Percentiles rank a stretch among this genome's conserved stretches.
These are phyloP conservation scores for Dryobates pubescens DNA, from an alignment of 2,797 vertebrate genomes.

Conservation along the genomic window DNA sequence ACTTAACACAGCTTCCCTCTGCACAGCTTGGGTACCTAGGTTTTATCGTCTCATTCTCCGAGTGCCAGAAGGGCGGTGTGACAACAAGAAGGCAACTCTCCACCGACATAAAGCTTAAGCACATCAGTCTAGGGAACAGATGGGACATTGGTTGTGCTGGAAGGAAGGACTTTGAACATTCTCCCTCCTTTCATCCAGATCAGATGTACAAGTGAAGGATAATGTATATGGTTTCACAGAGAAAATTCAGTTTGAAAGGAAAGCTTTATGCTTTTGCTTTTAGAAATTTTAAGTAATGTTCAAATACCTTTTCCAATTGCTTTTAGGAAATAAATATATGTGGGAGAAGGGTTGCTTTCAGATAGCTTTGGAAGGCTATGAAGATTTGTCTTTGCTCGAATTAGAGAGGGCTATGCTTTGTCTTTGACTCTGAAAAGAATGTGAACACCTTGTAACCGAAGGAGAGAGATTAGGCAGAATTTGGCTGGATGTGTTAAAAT, in stretches of 20 bases:
- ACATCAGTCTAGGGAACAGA: neutral
- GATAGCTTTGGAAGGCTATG: too few species aligned
- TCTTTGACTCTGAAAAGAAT: too few species aligned
- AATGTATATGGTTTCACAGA: neutral
- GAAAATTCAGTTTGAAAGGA: neutral
- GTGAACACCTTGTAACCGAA: too few species aligned
- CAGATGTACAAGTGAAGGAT: neutral
- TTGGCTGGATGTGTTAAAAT: too few species aligned
- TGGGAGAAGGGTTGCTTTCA: too few species aligned
- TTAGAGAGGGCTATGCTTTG: too few species aligned
- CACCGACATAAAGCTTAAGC: slow-evolving; percentile 16
- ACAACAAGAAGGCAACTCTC: slow-evolving; percentile 7
- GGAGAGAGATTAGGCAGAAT: too few species aligned
- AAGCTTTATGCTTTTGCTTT: neutral
- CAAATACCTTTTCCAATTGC: neutral
- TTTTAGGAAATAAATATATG: neutral
- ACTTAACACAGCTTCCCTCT: neutral
- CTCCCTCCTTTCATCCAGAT: neutral
- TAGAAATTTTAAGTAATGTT: slow-evolving; percentile 1
- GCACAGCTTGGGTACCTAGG: neutral
- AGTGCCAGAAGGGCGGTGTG: neutral
- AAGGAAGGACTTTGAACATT: neutral
- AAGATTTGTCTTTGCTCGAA: too few species aligned
- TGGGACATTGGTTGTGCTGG: neutral
- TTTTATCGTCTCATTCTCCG: neutral